Base-by-base conservation (phyloP, 2,113 vertebrate species). In the Numida meleagris region DNA sequence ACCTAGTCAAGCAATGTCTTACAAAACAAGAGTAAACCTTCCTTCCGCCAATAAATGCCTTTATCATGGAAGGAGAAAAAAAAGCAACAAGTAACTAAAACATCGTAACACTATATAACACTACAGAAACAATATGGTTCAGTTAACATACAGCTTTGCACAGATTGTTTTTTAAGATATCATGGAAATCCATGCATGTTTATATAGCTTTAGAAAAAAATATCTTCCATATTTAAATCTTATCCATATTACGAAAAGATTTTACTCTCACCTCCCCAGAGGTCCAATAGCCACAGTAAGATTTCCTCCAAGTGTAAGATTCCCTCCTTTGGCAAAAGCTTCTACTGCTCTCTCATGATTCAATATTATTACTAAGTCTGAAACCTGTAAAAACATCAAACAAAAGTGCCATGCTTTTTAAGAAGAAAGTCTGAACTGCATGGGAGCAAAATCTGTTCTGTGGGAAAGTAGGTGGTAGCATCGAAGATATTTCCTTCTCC, bases 281-380 rank as follows among this genome's bases (percentile, higher is more conserved):
- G 99, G 99, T 43, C 99, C 99, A 34, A 99, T 98, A 2, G 99
- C 99, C 9, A 99, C 99, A 2, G 99, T 99, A 77, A 98, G 98
- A 92, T 99, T 99, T 77, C 99, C 99, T 25, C 99, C 99, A 18
- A 99, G 98, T 2, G 99, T 99, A 61, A 99, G 97, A 96, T 99
- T 99, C 8, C 99, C 99, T 9, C 99, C 99, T 97, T 99, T 99
- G 4, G 99, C 98, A 97, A 99, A 99, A 16, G 99, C 99, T 77
- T 99, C 99, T 36, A 99, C 98, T n/a, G 99, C 99, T 83, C 98
- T 93, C 43, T 98, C 98, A 62, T 99, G 99, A 95, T 99, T 99
- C 97, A 99, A 66, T 95, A 99, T 99, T 96, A 99, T 98, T 61
- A 99, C 99, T 95, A 99, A 98, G 87, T 99, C 99, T 3, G 99